Evolutionary conservation across 2,113 vertebrate genomes (phyloP).

Genomic region (Lophochroa leadbeateri): DNA sequence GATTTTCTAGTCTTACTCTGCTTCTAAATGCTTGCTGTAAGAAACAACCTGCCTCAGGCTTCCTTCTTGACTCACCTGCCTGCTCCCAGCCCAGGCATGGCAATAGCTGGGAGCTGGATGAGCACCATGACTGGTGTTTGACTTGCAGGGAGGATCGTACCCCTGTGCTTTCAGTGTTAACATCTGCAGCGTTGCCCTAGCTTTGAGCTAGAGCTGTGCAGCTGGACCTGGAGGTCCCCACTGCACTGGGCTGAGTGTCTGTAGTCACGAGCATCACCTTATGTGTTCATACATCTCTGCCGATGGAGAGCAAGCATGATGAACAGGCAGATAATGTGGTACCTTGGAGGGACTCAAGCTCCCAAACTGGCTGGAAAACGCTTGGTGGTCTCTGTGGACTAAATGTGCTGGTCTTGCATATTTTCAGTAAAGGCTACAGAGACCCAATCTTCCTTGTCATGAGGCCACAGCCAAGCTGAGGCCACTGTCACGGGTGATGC

Average conservation of each 20-base stretch:
- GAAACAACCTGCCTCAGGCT: not conserved
- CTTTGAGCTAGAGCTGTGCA: not conserved
- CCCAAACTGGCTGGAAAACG: not conserved
- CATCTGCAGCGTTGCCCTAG: not conserved
- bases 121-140: not conserved
- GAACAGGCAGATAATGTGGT: fast-evolving
- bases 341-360: not conserved
- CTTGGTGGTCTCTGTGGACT: not conserved
- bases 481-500: not conserved
- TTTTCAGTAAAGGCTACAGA: not conserved
- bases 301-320: fast-evolving
- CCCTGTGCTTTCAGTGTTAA: not conserved
- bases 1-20: not conserved
- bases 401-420: not conserved
- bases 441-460: fast-evolving
- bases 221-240: not conserved
- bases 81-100: not conserved
- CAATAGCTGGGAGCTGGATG: not conserved
- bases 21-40: not conserved
- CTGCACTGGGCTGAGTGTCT: not conserved
- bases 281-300: not conserved
- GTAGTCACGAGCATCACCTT: not conserved
- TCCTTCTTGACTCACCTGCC: fast-evolving
- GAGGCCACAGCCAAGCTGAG: not conserved
- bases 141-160: not conserved